Evolutionary conservation across 2,113 vertebrate species (phyloP).

Genomic region (Apistogramma diplotaenia): DNA sequence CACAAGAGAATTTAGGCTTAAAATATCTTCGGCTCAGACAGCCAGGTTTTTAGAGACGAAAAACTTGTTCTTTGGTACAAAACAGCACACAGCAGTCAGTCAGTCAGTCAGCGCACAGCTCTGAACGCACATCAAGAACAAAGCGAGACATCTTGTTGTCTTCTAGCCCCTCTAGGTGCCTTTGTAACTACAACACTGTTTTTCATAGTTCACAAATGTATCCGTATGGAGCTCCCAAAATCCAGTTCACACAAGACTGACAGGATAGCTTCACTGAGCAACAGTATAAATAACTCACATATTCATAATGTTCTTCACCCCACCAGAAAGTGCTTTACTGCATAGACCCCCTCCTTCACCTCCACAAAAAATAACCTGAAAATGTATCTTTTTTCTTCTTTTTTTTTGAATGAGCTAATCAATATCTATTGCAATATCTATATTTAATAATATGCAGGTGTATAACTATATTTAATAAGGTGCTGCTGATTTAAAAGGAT

Average conservation of each 20-base stretch:
- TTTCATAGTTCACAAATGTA: constrained; percentile 42
- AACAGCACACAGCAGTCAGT: constrained; percentile 49
- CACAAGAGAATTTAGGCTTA: constrained; percentile 11
- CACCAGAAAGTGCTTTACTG: not conserved
- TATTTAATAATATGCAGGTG: not conserved
- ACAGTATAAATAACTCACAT: constrained; percentile 43
- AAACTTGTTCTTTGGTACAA: constrained; percentile 41
- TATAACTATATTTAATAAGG: constrained; percentile 21
- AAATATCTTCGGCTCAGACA: constrained; percentile 41
- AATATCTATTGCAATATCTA: not conserved
- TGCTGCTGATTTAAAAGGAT: constrained; percentile 34
- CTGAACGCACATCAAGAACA: constrained; percentile 54
- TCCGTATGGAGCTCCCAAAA: constrained; percentile 23
- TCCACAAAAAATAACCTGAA: not conserved
- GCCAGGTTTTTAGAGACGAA: constrained; percentile 39
- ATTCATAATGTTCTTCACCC: constrained; percentile 9
- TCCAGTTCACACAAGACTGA: constrained; percentile 49
- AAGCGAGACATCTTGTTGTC: constrained; percentile 46
- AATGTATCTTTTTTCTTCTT: not conserved
- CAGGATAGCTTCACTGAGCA: constrained; percentile 29
- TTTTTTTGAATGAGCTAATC: not conserved
- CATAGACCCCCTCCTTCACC: not conserved
- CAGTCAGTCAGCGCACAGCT: constrained; percentile 34
- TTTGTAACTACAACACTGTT: constrained; percentile 40
- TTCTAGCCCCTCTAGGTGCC: constrained; percentile 41